A percentile compares a stretch with the other conserved stretches of the same genome.
phyloP scores from a whole-genome alignment of 2,888 invertebrate species.

The Oscheius sp. region DNA sequence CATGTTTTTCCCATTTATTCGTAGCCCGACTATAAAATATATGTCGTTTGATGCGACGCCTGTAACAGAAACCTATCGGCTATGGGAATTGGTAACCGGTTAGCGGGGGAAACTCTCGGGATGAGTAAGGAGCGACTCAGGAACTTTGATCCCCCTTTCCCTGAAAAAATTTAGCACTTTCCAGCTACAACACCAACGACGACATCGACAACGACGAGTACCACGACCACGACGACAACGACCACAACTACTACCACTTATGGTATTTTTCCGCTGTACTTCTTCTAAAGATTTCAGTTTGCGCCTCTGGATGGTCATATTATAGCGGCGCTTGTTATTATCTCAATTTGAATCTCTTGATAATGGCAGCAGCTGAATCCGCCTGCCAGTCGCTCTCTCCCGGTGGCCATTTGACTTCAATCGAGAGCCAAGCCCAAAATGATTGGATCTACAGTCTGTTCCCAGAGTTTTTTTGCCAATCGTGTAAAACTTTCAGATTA shows the following conservation, averaged over 20 bases:
- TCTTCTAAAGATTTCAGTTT: too few relatives aligned
- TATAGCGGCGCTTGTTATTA: background rate
- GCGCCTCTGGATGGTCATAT: background rate
- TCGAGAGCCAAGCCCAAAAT: background rate
- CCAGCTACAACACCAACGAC: background rate
- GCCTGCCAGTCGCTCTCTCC: background rate
- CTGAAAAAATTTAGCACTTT: background rate
- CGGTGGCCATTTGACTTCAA: background rate
- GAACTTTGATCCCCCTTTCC: too few relatives aligned
- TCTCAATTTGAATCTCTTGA: background rate
- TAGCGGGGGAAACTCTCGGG: too few relatives aligned
- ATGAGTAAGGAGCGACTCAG: too few relatives aligned
- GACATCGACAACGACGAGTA: background rate
- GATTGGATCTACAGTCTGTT: background rate
- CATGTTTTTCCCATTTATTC: too few relatives aligned
- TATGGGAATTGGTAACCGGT: too few relatives aligned
- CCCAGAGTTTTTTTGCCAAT: background rate
- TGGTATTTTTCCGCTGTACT: too few relatives aligned
- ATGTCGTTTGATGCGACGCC: too few relatives aligned
- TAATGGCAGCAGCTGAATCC: background rate
- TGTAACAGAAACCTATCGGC: too few relatives aligned
- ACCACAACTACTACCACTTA: background rate
- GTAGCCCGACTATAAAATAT: too few relatives aligned
- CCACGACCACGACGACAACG: background rate
- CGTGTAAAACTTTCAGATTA: too few relatives aligned